phyloP scores from a whole-genome alignment of 1,140 invertebrate genomes.

The Octopus sinensis region DNA sequence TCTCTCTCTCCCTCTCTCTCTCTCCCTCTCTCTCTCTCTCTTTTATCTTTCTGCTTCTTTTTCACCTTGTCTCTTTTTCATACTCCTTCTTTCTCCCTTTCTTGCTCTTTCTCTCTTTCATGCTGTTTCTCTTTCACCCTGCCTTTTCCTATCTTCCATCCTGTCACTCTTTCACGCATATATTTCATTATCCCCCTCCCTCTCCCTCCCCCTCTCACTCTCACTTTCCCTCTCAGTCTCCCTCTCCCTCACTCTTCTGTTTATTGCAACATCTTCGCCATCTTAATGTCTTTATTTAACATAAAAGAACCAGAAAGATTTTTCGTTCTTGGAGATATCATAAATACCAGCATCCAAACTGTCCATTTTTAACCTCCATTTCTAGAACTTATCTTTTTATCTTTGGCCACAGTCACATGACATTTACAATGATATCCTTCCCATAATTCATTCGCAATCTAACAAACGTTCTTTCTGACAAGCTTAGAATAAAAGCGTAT shows the following conservation, averaged over 20 bases:
- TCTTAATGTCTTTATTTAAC: too few species aligned
- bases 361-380: too few species aligned
- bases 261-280: neutral
- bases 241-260: neutral
- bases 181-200: neutral
- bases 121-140: conserved; percentile 13
- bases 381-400: too few species aligned
- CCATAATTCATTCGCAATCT: too few species aligned
- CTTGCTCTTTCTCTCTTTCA: conserved; percentile 7
- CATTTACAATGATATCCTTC: too few species aligned
- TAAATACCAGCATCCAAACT: too few species aligned
- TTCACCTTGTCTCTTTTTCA: neutral
- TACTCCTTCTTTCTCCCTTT: conserved; percentile 17
- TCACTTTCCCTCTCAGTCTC: neutral
- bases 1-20: neutral
- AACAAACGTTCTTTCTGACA: too few species aligned
- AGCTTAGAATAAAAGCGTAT: too few species aligned
- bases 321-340: too few species aligned
- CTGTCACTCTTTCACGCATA: conserved; percentile 1
- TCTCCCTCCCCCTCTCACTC: too few species aligned
- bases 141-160: conserved; percentile 15
- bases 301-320: too few species aligned
- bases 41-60: neutral
- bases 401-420: too few species aligned
- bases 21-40: neutral